Conservation (phyloP, 2,797 vertebrate genomes). For the Eleutherodactylus coqui region DNA sequence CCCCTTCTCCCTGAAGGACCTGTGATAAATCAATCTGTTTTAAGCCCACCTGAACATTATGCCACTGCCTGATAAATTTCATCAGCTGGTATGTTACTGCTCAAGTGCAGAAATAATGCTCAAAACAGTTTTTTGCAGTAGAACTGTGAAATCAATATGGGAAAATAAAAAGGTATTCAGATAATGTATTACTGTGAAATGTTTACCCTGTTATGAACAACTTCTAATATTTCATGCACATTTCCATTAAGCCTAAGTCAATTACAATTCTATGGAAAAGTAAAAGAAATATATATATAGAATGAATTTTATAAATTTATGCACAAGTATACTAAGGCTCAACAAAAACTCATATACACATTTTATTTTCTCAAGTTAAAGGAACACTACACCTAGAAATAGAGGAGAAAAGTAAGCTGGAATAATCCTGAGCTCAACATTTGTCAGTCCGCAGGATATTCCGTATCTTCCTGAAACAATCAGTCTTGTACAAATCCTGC, state of each 20-base stretch:
- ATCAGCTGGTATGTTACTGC: constrained; percentile 52
- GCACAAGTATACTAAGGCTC: not conserved
- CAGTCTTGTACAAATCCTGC: no score
- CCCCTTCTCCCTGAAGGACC: constrained; percentile 53
- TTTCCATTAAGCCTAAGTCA: not conserved
- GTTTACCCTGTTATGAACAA: not conserved
- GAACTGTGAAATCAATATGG: constrained; percentile 26
- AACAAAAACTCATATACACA: not conserved
- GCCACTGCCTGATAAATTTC: constrained; percentile 54
- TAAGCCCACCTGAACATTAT: constrained; percentile 60
- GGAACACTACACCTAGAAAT: no score
- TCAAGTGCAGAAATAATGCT: constrained; percentile 47
- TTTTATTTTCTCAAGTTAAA: not conserved
- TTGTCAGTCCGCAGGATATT: no score
- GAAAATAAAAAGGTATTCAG: constrained; percentile 14
- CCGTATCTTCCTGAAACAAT: no score
- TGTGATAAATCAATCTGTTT: constrained; percentile 60
- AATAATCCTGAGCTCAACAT: no score
- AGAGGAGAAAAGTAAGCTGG: not conserved
- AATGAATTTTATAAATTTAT: not conserved
- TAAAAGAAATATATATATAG: not conserved
- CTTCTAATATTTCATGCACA: not conserved
- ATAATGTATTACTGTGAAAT: constrained; percentile 3
- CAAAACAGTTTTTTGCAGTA: constrained; percentile 19
- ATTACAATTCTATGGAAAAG: not conserved